These are phyloP conservation scores for Oxygymnocypris stewartii DNA, from an alignment of 2,113 vertebrate genomes.

Conservation along the genomic window DNA sequence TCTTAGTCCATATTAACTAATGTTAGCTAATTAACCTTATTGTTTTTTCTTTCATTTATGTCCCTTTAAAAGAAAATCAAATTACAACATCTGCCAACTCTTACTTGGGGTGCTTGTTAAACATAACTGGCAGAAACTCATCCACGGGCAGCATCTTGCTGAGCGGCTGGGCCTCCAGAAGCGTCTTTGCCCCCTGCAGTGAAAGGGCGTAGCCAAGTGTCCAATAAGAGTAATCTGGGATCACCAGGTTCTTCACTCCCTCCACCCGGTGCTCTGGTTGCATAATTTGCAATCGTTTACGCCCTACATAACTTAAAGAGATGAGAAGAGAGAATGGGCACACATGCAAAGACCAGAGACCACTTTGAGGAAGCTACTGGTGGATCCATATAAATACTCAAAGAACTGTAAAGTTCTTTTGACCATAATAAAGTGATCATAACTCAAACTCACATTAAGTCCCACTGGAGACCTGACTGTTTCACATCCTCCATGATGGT, in stretches of 20 bases:
- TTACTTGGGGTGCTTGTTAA: slow-evolving; percentile 97
- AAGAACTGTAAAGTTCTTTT: neutral
- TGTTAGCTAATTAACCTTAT: too few species aligned
- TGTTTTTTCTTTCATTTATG: neutral
- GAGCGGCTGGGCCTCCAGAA: slow-evolving; percentile 84
- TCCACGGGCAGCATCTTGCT: slow-evolving; percentile 94
- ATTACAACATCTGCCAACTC: slow-evolving; percentile 59
- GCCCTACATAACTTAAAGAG: slow-evolving; percentile 85
- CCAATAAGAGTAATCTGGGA: slow-evolving; percentile 97
- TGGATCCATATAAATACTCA: neutral
- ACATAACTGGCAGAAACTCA: slow-evolving; percentile 96
- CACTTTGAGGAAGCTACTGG: neutral
- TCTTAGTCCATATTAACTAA: too few species aligned
- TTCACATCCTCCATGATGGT: slow-evolving; percentile 85
- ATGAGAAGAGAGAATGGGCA: neutral
- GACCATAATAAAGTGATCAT: neutral
- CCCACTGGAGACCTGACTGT: slow-evolving; percentile 85
- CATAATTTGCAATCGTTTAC: slow-evolving; percentile 93
- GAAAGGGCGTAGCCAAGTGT: slow-evolving; percentile 91
- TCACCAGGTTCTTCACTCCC: slow-evolving; percentile 87
- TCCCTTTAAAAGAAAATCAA: neutral
- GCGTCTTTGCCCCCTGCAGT: slow-evolving; percentile 85
- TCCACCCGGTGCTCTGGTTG: slow-evolving; percentile 87
- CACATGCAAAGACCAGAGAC: neutral
- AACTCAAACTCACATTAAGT: slow-evolving; percentile 88